Evolutionary conservation across 1,140 invertebrate species (phyloP).

Genomic region (Apis cerana): DNA sequence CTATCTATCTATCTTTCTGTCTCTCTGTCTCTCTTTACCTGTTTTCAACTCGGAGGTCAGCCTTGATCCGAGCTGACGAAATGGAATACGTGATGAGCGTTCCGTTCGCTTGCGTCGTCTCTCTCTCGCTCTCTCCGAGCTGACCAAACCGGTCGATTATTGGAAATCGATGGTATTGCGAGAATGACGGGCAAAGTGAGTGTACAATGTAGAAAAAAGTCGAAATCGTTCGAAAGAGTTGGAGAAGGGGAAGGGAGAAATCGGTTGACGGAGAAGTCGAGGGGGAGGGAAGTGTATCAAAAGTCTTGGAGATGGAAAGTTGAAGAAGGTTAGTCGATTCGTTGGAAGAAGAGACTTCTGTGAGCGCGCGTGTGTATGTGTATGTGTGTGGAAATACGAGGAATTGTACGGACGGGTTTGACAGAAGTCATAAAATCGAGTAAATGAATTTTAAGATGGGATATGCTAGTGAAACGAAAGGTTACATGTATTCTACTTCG

Average conservation of each 20-base stretch:
- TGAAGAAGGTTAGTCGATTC: constrained; percentile 25
- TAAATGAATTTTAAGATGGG: background rate
- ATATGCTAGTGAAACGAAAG: background rate
- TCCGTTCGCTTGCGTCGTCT: constrained; percentile 34
- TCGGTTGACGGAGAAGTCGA: background rate
- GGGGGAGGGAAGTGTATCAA: background rate
- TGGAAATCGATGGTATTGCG: constrained; percentile 65
- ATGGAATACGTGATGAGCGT: constrained; percentile 70
- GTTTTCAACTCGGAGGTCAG: background rate
- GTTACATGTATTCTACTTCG: no score
- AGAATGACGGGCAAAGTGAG: constrained; percentile 55
- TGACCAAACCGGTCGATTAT: constrained; percentile 50
- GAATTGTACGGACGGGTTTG: background rate
- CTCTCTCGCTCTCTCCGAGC: background rate
- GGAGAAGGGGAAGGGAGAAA: background rate
- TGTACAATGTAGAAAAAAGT: constrained; percentile 36
- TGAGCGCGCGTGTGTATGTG: no score
- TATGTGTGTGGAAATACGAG: background rate
- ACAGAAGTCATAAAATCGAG: background rate
- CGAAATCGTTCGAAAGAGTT: background rate
- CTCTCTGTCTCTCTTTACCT: background rate
- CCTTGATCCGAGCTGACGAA: constrained; percentile 43
- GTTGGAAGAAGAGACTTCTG: background rate
- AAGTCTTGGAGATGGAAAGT: background rate
- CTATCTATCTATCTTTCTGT: constrained; percentile 16